Evolutionary conservation across 2,888 invertebrate genomes (phyloP), one percentile per base, ranked within the genome.

Genomic region (Apotomis capreana): DNA sequence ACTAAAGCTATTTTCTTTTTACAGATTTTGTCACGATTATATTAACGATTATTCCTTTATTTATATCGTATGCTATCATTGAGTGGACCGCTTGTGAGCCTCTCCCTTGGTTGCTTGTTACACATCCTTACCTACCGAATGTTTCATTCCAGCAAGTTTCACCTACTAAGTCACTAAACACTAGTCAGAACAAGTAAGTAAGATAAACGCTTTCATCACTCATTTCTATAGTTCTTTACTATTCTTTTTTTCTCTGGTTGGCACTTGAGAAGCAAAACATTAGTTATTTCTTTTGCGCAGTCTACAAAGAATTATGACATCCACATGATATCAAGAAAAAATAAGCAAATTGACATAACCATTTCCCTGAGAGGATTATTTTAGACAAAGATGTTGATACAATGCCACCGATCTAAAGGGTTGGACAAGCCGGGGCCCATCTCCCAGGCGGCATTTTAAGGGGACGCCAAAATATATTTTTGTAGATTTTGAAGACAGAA

Each of bases 131-230:
- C 87, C 86, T 87, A 81, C 77, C 82, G 85, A 89, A 89, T 87
- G 87, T 92, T 92, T 92, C 87, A 92, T 93, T 93, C 82, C 93
- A 92, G 92, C 92, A 89, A 89, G 85, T 92, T 79, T 92, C 93
- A 89, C 92, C 93, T 88, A 89, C 91, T 92, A 93, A 93, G 92
- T 91, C 92, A 90, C 90, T 92, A 90, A 92, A 90, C 83, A 86
- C 84, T 92, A 90, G 89, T 84, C 87, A 85, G 81, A 81, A 81
- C 89, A 92, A 91, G 93, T 93, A 86, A 93, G 93, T 92, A 90
- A 82, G n/a, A 69, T 40, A 44, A 51, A 70, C 52, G 52, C 74
- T 65, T 58, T 26, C 62, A 58, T 70, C 64, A 62, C 13, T 52
- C 68, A 70, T 74, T 15, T 65, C 10, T 54, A 26, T 51, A 13